Percentiles rank a stretch among this genome's conserved stretches.
These are phyloP conservation scores for Temnothorax ravouxi DNA, from an alignment of 2,888 invertebrate genomes.

Conservation along the genomic window DNA sequence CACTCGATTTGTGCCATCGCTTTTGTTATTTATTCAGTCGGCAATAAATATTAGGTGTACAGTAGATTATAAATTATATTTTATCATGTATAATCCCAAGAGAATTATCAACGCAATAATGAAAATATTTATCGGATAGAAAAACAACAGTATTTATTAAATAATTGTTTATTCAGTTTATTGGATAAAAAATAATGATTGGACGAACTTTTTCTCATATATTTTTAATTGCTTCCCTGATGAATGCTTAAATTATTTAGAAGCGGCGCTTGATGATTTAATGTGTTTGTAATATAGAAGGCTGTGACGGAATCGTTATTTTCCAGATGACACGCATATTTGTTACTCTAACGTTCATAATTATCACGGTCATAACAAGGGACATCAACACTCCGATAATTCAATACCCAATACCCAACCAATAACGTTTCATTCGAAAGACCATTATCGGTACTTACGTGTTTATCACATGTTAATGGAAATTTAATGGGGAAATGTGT, in stretches of 20 bases:
- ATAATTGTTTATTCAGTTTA: neutral
- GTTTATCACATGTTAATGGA: neutral
- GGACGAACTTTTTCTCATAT: neutral
- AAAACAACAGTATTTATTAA: slow-evolving; percentile 2
- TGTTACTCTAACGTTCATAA: slow-evolving; percentile 11
- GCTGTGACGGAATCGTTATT: slow-evolving; percentile 10
- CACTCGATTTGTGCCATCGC: neutral
- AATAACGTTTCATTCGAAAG: neutral
- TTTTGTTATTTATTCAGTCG: neutral
- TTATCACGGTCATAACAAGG: slow-evolving; percentile 24
- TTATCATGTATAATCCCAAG: neutral
- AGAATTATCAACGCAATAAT: neutral
- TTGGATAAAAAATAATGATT: neutral
- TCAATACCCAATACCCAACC: neutral
- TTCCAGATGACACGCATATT: slow-evolving; percentile 3
- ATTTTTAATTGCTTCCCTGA: neutral
- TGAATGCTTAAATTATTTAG: neutral
- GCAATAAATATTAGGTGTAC: neutral
- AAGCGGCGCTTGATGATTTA: no score
- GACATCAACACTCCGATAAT: slow-evolving; percentile 35
- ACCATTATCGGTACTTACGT: neutral
- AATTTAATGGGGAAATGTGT: neutral
- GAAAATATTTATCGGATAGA: neutral
- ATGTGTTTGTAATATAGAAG: neutral
- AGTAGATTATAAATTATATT: neutral